Conservation (phyloP, 1,140 invertebrate species). For the Neocloeon triangulifer region DNA sequence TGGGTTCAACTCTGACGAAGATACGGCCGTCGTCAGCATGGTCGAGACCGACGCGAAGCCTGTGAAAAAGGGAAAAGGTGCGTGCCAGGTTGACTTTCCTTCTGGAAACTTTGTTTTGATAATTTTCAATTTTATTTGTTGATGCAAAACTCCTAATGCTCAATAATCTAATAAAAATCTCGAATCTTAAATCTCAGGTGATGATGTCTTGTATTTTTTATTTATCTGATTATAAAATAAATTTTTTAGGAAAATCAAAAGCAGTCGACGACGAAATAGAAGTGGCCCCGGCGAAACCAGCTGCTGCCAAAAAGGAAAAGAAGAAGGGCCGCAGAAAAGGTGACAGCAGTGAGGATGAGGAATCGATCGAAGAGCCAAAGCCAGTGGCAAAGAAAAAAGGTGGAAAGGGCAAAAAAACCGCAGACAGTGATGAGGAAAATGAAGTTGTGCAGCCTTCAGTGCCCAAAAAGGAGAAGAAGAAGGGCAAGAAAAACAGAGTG, state of each 20-base stretch:
- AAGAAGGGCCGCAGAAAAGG: slow-evolving; percentile 6
- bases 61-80: slow-evolving; percentile 32
- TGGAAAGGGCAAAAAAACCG: slow-evolving; percentile 7
- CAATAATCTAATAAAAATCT: too few species aligned
- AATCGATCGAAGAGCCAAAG: slow-evolving; percentile 5
- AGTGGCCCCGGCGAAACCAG: slow-evolving; percentile 10
- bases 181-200: too few species aligned
- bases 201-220: too few species aligned
- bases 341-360: slow-evolving; percentile 6
- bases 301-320: slow-evolving; percentile 13
- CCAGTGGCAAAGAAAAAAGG: slow-evolving; percentile 7
- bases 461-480: slow-evolving; percentile 22
- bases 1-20: slow-evolving; percentile 1
- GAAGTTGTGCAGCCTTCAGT: slow-evolving; percentile 6
- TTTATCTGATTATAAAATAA: slow-evolving; percentile 15
- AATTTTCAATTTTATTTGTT: slow-evolving; percentile 28
- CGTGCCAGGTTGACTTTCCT: too few species aligned
- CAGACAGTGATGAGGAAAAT: slow-evolving; percentile 6
- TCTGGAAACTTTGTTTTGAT: too few species aligned
- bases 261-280: slow-evolving; percentile 17
- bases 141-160: too few species aligned
- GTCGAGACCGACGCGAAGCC: slow-evolving; percentile 25
- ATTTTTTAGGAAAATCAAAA: slow-evolving; percentile 20
- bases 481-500: slow-evolving; percentile 15
- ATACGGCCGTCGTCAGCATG: neutral